Evolutionary conservation across 2,797 vertebrate species (phyloP).

Genomic region (Myripristis murdjan): DNA sequence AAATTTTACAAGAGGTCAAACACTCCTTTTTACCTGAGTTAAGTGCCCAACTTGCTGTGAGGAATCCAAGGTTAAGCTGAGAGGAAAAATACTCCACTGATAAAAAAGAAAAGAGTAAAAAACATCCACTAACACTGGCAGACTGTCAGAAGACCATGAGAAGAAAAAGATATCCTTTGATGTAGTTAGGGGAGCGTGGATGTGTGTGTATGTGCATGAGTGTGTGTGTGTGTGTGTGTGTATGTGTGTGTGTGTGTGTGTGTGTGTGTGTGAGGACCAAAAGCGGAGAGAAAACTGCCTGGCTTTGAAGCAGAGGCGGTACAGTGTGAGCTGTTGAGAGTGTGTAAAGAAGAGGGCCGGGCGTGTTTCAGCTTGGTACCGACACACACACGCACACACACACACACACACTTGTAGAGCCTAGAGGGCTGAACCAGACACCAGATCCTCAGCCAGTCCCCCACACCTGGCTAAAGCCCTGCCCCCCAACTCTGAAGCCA

Average conservation of each 20-base stretch:
- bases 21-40: constrained; percentile 81
- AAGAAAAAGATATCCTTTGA: constrained; percentile 62
- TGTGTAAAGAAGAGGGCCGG: constrained; percentile 54
- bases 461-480: constrained; percentile 77
- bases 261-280: constrained; percentile 40
- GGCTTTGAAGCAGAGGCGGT: constrained; percentile 45
- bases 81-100: constrained; percentile 68
- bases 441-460: constrained; percentile 32
- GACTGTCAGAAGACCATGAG: constrained; percentile 58
- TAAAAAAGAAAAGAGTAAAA: constrained; percentile 35
- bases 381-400: constrained; percentile 37
- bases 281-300: constrained; percentile 50
- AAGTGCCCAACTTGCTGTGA: constrained; percentile 81
- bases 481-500: constrained; percentile 29
- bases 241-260: constrained; percentile 35
- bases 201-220: no score
- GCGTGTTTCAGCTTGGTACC: constrained; percentile 73
- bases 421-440: constrained; percentile 67
- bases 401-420: constrained; percentile 38
- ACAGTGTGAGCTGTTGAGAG: constrained; percentile 20
- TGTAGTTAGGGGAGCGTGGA: constrained; percentile 51
- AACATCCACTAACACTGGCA: constrained; percentile 36
- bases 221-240: no score
- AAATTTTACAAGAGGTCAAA: neutral
- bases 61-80: constrained; percentile 85